A percentile compares a stretch with the other conserved stretches of the same genome.
Conservation (phyloP, 2,797 vertebrate genomes). For the Epinephelus awoara region DNA sequence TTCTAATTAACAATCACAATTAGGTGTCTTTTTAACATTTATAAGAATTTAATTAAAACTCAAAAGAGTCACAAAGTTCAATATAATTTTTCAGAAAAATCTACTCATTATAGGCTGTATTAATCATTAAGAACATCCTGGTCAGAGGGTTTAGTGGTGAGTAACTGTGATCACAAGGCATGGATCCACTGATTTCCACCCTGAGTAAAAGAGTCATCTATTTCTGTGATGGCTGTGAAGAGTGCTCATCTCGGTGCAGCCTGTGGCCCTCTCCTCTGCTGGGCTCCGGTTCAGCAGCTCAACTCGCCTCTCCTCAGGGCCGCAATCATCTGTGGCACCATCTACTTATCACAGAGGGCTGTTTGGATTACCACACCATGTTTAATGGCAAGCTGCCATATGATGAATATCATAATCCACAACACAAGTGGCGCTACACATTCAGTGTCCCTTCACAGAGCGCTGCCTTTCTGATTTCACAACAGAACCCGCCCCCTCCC, state of each 20-base stretch:
- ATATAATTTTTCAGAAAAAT: not conserved
- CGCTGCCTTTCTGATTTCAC: slow-evolving; percentile 31
- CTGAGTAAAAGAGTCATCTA: slow-evolving; percentile 49
- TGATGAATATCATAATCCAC: slow-evolving; percentile 71
- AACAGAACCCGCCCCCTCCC: not conserved
- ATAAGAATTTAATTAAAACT: slow-evolving; percentile 15
- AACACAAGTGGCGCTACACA: slow-evolving; percentile 51
- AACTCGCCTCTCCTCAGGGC: slow-evolving; percentile 66
- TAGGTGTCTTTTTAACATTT: not conserved
- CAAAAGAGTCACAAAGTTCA: not conserved
- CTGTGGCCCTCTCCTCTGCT: slow-evolving; percentile 50
- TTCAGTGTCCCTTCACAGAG: slow-evolving; percentile 35
- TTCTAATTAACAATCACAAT: not conserved
- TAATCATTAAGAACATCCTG: slow-evolving; percentile 26
- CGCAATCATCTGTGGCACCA: slow-evolving; percentile 71
- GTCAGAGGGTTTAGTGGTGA: slow-evolving; percentile 34
- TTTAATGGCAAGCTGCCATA: slow-evolving; percentile 67
- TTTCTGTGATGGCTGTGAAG: slow-evolving; percentile 63
- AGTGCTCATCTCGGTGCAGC: slow-evolving; percentile 52
- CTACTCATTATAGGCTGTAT: slow-evolving; percentile 3
- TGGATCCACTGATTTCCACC: slow-evolving; percentile 53
- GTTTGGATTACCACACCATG: slow-evolving; percentile 74
- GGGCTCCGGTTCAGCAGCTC: slow-evolving; percentile 60
- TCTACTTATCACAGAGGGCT: slow-evolving; percentile 77
- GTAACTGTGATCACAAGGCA: slow-evolving; percentile 47